phyloP scores from a whole-genome alignment of 2,113 vertebrate species.

The Phasianus colchicus region DNA sequence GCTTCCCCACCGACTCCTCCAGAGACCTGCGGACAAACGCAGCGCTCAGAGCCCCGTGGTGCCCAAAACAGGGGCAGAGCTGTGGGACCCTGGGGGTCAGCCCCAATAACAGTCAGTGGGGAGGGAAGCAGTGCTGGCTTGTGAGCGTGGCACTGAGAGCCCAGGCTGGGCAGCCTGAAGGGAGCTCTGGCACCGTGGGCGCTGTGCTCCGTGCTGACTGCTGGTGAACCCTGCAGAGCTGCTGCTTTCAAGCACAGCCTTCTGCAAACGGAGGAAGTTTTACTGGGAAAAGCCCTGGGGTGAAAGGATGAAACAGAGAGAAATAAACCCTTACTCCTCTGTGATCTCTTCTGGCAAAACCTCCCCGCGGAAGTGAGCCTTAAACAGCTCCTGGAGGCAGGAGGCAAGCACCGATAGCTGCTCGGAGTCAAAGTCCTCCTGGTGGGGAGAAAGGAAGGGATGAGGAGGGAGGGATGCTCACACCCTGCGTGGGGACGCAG shows the following conservation, averaged over 20 bases:
- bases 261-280: fast-evolving
- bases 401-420: slow-evolving; percentile 92
- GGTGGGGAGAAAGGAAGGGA: background rate
- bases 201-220: fast-evolving
- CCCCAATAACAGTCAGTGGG: background rate
- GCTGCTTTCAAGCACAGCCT: background rate
- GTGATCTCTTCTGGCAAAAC: slow-evolving; percentile 95
- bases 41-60: background rate
- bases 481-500: background rate
- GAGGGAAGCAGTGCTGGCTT: fast-evolving
- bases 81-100: fast-evolving
- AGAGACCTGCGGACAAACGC: slow-evolving; percentile 82
- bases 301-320: background rate
- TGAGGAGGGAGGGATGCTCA: background rate
- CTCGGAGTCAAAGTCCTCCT: slow-evolving; percentile 97
- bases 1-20: slow-evolving; percentile 95
- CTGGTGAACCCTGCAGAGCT: background rate
- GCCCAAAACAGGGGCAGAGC: fast-evolving
- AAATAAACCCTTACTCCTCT: slow-evolving; percentile 84
- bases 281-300: background rate
- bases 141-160: too few species aligned
- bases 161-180: too few species aligned
- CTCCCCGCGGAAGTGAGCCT: slow-evolving; percentile 93
- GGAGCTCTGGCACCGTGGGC: background rate
- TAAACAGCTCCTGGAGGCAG: slow-evolving; percentile 94